phyloP scores from a whole-genome alignment of 2,888 invertebrate species.

The Drosophila mulleri region DNA sequence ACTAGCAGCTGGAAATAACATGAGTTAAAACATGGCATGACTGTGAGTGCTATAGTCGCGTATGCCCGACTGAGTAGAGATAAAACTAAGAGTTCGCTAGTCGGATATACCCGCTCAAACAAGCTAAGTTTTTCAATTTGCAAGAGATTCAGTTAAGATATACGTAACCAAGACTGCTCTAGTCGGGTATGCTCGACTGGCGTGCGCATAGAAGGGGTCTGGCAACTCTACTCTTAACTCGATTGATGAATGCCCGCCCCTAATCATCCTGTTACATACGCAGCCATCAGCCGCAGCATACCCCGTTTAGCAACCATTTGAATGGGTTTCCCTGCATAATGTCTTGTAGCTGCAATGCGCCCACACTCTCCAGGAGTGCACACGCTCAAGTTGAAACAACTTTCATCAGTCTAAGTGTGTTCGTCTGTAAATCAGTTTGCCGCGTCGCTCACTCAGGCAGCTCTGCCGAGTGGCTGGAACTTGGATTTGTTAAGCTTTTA shows the following conservation, averaged over 20 bases:
- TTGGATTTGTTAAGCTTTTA: background rate
- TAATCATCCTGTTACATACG: background rate
- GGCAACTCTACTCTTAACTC: too few species aligned
- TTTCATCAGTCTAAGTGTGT: slow-evolving; percentile 12
- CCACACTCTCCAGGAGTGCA: slow-evolving; percentile 11
- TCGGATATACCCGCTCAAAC: too few species aligned
- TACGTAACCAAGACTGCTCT: background rate
- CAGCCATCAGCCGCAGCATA: background rate
- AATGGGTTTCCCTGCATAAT: background rate
- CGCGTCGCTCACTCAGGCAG: background rate
- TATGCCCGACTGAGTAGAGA: too few species aligned
- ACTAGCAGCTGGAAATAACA: too few species aligned
- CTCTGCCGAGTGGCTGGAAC: background rate
- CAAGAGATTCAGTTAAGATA: background rate
- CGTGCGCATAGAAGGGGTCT: too few species aligned
- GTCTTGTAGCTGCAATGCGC: background rate
- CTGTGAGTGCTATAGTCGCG: too few species aligned
- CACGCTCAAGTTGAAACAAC: slow-evolving; percentile 36
- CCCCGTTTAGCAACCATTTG: background rate
- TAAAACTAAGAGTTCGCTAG: too few species aligned
- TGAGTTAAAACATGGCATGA: too few species aligned
- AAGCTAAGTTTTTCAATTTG: background rate
- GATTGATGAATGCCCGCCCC: too few species aligned
- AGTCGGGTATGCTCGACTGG: background rate
- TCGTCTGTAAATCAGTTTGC: slow-evolving; percentile 10